These are phyloP conservation scores for Scyliorhinus canicula DNA, from an alignment of 2,797 vertebrate genomes.

Conservation along the genomic window DNA sequence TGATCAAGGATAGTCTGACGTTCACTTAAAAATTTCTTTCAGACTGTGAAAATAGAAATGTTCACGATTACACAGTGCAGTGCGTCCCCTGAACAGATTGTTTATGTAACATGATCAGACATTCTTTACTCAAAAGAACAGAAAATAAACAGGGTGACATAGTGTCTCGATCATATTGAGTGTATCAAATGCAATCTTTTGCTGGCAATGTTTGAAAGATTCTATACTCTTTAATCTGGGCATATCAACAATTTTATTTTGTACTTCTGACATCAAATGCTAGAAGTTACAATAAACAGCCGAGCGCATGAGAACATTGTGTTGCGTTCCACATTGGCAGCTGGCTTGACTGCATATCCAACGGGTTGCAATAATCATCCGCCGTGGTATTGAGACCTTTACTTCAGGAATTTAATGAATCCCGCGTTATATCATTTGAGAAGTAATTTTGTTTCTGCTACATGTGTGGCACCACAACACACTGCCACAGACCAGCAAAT, in stretches of 20 bases:
- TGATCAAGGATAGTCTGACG: background rate
- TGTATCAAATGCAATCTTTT: background rate
- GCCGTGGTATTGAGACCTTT: background rate
- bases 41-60: background rate
- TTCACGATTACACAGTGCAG: background rate
- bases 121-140: background rate
- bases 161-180: background rate
- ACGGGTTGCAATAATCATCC: background rate
- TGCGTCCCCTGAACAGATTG: background rate
- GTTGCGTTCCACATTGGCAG: background rate
- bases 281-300: background rate
- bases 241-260: background rate
- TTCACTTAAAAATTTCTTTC: background rate
- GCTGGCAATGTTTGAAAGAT: background rate
- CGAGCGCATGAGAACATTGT: background rate
- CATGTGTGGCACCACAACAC: background rate
- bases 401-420: background rate
- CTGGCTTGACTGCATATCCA: background rate
- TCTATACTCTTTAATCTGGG: background rate
- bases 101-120: background rate
- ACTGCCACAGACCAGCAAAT: background rate
- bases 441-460: background rate
- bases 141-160: background rate
- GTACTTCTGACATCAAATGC: background rate
- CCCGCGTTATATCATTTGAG: background rate